Evolutionary conservation across 2,888 invertebrate species (phyloP), one percentile per base, ranked within the genome.

Genomic region (Idaea aversata): DNA sequence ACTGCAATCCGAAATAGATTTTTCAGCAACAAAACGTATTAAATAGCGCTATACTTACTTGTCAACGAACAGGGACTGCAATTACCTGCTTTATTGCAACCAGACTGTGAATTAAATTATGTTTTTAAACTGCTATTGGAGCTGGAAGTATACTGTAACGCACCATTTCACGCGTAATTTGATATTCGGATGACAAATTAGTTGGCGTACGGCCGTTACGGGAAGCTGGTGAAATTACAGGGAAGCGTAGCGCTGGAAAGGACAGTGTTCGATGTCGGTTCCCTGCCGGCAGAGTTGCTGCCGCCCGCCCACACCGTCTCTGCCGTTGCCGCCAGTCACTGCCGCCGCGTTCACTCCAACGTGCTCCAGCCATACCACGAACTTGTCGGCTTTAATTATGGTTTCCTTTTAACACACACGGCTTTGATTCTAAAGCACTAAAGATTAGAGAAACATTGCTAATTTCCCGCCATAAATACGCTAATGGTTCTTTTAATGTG

Each of bases 121-220:
- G 82, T 88, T 91, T 91, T 86, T 85, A 89, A 90, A 85, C 80
- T 78, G 76, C 80, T 85, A 86, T 86, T 79, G 78, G 79, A 84
- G 81, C 82, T 73, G 75, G 74, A 83, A 81, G 85, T 87, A 79
- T 90, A 86, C 86, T 81, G 88, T 89, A 88, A 86, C 90, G 86
- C 85, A 87, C 88, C 87, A 89, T 91, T 92, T 90, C 87, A 84
- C 83, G 85, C 85, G 90, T 91, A 90, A 92, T 91, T 92, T 89
- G 91, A 92, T 92, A 91, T 91, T 88, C 87, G 85, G 85, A 87
- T 92, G 91, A 91, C 91, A 91, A 92, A 92, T 92, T 91, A 90
- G 90, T 88, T 85, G 81, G 81, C 83, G 82, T 81, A 81, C 86
- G 85, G 81, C 78, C 80, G 80, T 80, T 81, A 80, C 80, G 77